Evolutionary conservation across 1,140 invertebrate species (phyloP), one percentile per base, ranked within the genome.

Genomic region (Chionoecetes opilio): DNA sequence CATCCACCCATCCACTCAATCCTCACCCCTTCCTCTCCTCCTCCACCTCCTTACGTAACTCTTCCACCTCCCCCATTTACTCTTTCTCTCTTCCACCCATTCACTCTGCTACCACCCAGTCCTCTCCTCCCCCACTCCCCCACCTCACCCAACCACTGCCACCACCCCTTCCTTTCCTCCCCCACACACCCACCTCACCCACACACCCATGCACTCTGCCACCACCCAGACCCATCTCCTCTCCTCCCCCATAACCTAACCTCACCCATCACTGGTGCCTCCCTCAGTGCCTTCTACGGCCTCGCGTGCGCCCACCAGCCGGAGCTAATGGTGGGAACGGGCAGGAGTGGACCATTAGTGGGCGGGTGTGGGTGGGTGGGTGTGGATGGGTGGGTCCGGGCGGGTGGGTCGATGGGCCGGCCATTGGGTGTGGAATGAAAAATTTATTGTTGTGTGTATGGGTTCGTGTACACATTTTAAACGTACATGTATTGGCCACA

Each of bases 1-100:
- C 46, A 14, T 11, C 46, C 21, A 14, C 8, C 21, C 46, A 53
- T 11, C 82, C 32, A 29, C 11, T n/a, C 32, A 29, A 5, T 34
- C 2, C 11, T 34, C 32, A 29, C n/a, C 85, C 35, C 85, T 32
- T 0, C n/a, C 82, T 86, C 84, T 86, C 84, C 34, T 32, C 34
- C 84, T 86, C 84, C n/a, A 6, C n/a, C 82, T 84, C 82, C n/a
- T 26, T 86, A 26, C 34, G n/a, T 86, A 26, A 31, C 84, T 86
- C 84, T 86, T 32, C 34, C 86, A 37, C 86, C 46, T 14, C 8
- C 46, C 11, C 0, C 21, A 11, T 53, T 53, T 53, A 53, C 63
- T 75, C 63, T 21, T 2, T 75, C 63, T 46, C 41, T 46, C 41
- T 46, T 14, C n/a, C 2, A n/a, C 63, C n/a, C 6, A n/a, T n/a